phyloP scores from a whole-genome alignment of 2,888 invertebrate species.

The Drosophila kuntzei region DNA sequence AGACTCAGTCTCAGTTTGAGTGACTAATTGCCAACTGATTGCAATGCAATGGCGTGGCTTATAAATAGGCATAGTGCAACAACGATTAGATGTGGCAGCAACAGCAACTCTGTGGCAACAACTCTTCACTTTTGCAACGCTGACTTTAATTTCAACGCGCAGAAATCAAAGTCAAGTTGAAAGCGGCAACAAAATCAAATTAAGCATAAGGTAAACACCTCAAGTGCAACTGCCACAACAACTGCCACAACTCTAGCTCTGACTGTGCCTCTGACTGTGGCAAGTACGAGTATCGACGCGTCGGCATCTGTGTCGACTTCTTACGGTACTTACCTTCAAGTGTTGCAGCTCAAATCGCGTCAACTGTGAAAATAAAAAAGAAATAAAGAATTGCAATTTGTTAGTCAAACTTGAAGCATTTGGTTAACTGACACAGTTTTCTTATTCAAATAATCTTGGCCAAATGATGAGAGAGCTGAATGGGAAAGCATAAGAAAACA shows the following conservation, averaged over 20 bases:
- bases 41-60: constrained; percentile 52
- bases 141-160: constrained; percentile 3
- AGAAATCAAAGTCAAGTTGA: constrained; percentile 21
- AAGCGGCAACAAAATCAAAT: constrained; percentile 3
- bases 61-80: constrained; percentile 60
- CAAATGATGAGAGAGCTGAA: constrained; percentile 8
- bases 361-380: constrained; percentile 39
- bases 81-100: constrained; percentile 17
- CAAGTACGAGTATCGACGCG: constrained; percentile 1
- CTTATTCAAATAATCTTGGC: constrained; percentile 15
- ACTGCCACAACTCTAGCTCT: neutral
- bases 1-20: constrained; percentile 71
- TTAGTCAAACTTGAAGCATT: constrained; percentile 27
- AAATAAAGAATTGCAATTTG: constrained; percentile 17
- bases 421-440: constrained; percentile 19
- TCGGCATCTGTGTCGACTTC: constrained; percentile 4
- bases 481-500: constrained; percentile 6
- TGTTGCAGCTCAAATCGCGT: constrained; percentile 32
- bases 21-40: constrained; percentile 75
- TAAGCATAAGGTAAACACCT: constrained; percentile 12
- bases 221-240: constrained; percentile 14
- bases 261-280: neutral
- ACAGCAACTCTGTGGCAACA: constrained; percentile 1
- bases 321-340: constrained; percentile 45
- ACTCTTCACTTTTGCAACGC: neutral